Conservation (phyloP, 1,140 invertebrate species). For the Philotrypesis tridentata region DNA sequence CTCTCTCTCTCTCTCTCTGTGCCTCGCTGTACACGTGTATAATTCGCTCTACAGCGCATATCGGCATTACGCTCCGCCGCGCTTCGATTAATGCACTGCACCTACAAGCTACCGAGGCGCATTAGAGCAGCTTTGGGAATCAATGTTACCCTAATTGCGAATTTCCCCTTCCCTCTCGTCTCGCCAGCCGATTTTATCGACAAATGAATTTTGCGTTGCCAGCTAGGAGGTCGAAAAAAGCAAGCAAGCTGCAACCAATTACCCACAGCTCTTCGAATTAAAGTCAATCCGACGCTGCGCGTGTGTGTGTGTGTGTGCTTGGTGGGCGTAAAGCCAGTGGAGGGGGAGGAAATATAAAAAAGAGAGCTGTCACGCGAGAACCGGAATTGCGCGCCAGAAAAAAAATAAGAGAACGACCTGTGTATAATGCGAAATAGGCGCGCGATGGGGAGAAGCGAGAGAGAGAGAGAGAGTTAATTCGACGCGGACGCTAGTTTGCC, state of each 20-base stretch:
- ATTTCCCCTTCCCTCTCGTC: background rate
- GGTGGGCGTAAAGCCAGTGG: conserved; percentile 58
- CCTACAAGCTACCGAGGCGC: background rate
- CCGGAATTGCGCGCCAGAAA: conserved; percentile 46
- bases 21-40: background rate
- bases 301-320: too few relatives aligned
- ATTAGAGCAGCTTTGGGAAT: conserved; percentile 1
- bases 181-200: too few relatives aligned
- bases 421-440: conserved; percentile 1
- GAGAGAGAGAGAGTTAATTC: conserved; percentile 58
- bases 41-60: background rate
- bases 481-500: conserved; percentile 53
- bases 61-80: conserved; percentile 27
- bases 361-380: conserved; percentile 65
- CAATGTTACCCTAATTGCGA: conserved; percentile 1
- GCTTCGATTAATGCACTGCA: conserved; percentile 46
- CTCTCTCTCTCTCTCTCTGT: too few relatives aligned
- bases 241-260: background rate
- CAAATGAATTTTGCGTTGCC: too few relatives aligned
- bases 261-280: conserved; percentile 53
- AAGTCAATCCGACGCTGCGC: conserved; percentile 59
- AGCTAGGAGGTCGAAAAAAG: too few relatives aligned
- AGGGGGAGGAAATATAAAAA: background rate
- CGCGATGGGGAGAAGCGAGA: conserved; percentile 2
- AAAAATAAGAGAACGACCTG: conserved; percentile 51